Evolutionary conservation across 2,888 invertebrate genomes (phyloP), one percentile per base, ranked within the genome.

Genomic region (Arrhopalites spinosus): DNA sequence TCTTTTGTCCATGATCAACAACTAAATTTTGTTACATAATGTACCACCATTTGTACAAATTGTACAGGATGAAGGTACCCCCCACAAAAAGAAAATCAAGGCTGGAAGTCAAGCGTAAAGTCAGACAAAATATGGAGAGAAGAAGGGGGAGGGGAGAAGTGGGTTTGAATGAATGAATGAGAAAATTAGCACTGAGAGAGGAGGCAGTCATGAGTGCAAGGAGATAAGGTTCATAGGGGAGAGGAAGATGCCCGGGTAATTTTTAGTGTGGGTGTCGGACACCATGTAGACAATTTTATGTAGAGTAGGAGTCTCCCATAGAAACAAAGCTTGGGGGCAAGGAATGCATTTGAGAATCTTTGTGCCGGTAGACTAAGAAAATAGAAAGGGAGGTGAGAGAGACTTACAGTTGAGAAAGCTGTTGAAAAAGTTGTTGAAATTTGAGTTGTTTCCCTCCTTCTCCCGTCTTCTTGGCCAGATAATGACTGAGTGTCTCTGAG

Each of bases 401-500:
- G 30, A 74, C 72, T 75, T 77, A 81, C 81, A 78, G 71, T 72
- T 78, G 72, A 20, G 79, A 79, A 36, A 81, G 78, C 71, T 79
- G 75, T 17, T 77, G 73, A 64, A 81, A 79, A 15, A 81, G 79
- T 67, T 81, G 74, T 20, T 79, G 78, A 66, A 79, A 76, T 43
- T 79, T 78, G n/a, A 81, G 74, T 73, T 81, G 77, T 73, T 80
- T 78, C 78, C 79, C 61, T 81, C 78, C n/a, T 75, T 69, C 56
- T 78, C 69, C 56, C 66, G 36, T 77, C 74, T n/a, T 79, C 76
- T n/a, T 73, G 27, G 81, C 81, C 63, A 79, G 67, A 63, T 80
- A 81, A 76, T 81, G 81, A 71, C 78, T 78, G 64, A 81, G 78
- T 61, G 81, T 79, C 66, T 80, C 78, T n/a, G 78, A 78, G 63